phyloP scores from a whole-genome alignment of 2,797 vertebrate genomes.

The Acanthis flammea region DNA sequence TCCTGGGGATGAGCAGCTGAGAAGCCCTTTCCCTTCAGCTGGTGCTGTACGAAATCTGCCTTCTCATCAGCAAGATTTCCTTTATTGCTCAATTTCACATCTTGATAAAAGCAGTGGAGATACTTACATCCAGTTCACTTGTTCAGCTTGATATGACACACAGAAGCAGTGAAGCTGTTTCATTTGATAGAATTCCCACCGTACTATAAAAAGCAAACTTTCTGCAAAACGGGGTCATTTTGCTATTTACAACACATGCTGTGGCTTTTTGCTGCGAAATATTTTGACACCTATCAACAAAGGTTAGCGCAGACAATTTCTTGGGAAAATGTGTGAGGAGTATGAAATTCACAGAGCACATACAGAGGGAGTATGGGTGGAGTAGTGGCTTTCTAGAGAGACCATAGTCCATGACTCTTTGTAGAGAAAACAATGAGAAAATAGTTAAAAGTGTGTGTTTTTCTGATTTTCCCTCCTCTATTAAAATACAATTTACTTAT shows the following conservation, averaged over 20 bases:
- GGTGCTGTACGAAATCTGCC: not conserved
- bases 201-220: slow-evolving; percentile 11
- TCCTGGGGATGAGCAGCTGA: not conserved
- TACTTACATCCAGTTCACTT: not conserved
- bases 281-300: slow-evolving; percentile 50
- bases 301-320: slow-evolving; percentile 41
- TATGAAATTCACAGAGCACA: not conserved
- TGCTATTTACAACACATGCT: slow-evolving; percentile 10
- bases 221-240: not conserved
- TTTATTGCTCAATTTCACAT: not conserved
- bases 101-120: slow-evolving; percentile 5
- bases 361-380: not conserved
- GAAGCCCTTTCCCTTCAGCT: not conserved
- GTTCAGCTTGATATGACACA: not conserved
- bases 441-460: not conserved
- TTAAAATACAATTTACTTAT: slow-evolving; percentile 5
- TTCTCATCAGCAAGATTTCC: not conserved
- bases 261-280: slow-evolving; percentile 32
- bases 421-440: slow-evolving; percentile 18
- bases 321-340: not conserved
- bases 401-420: not conserved
- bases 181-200: not conserved
- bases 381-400: not conserved
- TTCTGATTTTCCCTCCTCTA: not conserved
- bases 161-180: not conserved